These are phyloP conservation scores for Agonum fuliginosum DNA, from an alignment of 2,888 invertebrate species.

Conservation along the genomic window DNA sequence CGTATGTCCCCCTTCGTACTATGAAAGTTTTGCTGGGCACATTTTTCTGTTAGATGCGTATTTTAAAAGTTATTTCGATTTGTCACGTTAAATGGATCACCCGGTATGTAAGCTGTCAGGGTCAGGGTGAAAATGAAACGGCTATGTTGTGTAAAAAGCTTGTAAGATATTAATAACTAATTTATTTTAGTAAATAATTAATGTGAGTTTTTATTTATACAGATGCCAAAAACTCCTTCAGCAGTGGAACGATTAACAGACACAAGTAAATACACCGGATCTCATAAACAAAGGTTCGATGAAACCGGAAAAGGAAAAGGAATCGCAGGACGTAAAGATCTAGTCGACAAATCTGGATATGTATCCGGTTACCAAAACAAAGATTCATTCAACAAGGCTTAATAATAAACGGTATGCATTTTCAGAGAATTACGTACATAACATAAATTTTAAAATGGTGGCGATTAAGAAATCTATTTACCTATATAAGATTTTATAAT, in stretches of 20 bases:
- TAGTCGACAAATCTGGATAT: conserved; percentile 85
- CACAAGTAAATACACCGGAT: conserved; percentile 91
- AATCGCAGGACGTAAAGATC: conserved; percentile 87
- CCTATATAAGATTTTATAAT: neutral
- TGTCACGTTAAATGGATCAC: too few species aligned
- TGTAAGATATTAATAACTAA: too few species aligned
- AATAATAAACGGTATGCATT: neutral
- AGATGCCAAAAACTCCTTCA: conserved; percentile 68
- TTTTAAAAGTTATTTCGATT: too few species aligned
- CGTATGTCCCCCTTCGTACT: too few species aligned
- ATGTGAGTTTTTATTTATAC: neutral
- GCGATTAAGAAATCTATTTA: neutral
- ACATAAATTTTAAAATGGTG: neutral
- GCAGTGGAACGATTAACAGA: conserved; percentile 87
- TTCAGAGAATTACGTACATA: neutral
- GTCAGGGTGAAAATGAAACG: too few species aligned
- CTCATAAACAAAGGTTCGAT: conserved; percentile 91
- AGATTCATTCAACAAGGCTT: conserved; percentile 79
- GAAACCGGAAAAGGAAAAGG: conserved; percentile 90
- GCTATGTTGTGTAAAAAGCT: too few species aligned
- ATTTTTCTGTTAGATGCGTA: too few species aligned
- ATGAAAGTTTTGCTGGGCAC: too few species aligned
- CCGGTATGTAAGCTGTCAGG: too few species aligned
- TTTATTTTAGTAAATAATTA: neutral
- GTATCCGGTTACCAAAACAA: conserved; percentile 91